Conservation (phyloP, 2,888 invertebrate species). For the Thelaira solivaga region DNA sequence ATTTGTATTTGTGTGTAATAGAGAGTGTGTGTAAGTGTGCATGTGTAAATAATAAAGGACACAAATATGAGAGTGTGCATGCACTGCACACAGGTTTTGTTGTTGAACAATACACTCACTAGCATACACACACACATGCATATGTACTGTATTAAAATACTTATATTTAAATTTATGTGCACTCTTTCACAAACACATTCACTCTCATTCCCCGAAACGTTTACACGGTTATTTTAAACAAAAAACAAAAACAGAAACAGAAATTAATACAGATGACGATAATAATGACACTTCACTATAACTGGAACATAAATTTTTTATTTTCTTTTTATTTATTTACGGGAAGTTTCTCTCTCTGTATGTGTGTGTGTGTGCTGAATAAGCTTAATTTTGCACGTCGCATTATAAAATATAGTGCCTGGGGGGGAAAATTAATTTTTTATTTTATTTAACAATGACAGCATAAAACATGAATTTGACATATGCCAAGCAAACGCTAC, state of each 20-base stretch:
- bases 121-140: background rate
- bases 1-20: background rate
- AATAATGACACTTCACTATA: constrained; percentile 23
- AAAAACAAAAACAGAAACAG: background rate
- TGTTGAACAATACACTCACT: too few relatives aligned
- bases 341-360: constrained; percentile 21
- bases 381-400: background rate
- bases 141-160: background rate
- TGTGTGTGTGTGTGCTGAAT: constrained; percentile 11
- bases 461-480: constrained; percentile 23
- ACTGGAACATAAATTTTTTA: constrained; percentile 18
- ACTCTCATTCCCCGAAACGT: too few relatives aligned
- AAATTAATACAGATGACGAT: background rate
- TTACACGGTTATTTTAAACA: background rate
- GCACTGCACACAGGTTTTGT: too few relatives aligned
- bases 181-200: background rate
- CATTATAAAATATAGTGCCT: too few relatives aligned
- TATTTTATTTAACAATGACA: constrained; percentile 31
- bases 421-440: too few relatives aligned
- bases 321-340: background rate
- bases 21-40: background rate
- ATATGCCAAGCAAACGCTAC: too few relatives aligned
- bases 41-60: too few relatives aligned
- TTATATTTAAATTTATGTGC: background rate
- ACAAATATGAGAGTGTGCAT: too few relatives aligned